Evolutionary conservation across 2,113 vertebrate genomes (phyloP), one percentile per base, ranked within the genome.

Genomic region (Cyphomyrus discorhynchus): DNA sequence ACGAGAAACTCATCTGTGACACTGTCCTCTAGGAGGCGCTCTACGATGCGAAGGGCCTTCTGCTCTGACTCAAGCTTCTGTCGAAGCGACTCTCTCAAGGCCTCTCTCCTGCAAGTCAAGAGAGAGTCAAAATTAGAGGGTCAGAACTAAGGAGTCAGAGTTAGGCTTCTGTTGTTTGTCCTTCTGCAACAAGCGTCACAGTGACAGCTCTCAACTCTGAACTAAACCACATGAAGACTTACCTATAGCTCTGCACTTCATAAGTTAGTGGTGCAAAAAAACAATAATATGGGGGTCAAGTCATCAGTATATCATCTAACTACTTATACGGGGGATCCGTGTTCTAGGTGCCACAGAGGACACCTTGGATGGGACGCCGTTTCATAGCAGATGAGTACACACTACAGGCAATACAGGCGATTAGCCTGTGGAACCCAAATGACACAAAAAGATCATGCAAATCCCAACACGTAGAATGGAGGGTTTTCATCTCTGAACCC

Each of bases 1-100:
- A 94, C 77, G 88, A 99, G 94, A 91, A 98, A 97, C 77, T 98
- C 97, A 89, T 98, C 98, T 3, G 96, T 93, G 89, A 99, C 95
- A 2, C 94, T 93, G 84, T 97, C 96, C 89, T 98, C 98, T 89
- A 99, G 93, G 19, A 99, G 97, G 0, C 97, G 94, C 93, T 99
- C 97, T 91, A 99, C 98, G 82, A 98, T 88, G 88, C 88, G 90
- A 90, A 97, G 90, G 1, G 98, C 98, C 94, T 96, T 97, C 89
- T 93, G 96, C 90, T 99, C 98, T 93, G 93, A 94, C 49, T 98
- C 97, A 74, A 97, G 92, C 92, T 97, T 99, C 92, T 95, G 95
- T 91, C 92, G 95, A 86, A 98, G 90, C 56, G 93, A 94, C 90
- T 96, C 96, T 92, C 95, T 97, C 89, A 98, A 62, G n/a, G 92